phyloP scores from a whole-genome alignment of 2,797 vertebrate genomes.

The Rhinatrema bivittatum region DNA sequence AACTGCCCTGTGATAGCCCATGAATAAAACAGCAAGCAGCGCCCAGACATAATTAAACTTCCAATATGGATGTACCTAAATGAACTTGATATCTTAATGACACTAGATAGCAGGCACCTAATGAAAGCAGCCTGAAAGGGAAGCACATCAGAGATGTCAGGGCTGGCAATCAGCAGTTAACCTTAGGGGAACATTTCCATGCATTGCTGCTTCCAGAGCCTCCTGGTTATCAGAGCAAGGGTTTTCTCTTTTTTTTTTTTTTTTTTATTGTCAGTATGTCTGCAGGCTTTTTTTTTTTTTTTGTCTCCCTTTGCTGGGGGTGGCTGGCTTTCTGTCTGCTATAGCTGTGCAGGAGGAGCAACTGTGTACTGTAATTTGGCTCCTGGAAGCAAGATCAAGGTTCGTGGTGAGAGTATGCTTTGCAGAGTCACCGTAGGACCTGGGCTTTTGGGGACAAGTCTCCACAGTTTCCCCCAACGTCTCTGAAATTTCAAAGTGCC shows the following conservation, averaged over 20 bases:
- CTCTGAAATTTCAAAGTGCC: no score
- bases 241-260: background rate
- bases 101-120: conserved; percentile 35
- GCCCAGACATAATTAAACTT: conserved; percentile 63
- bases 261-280: no score
- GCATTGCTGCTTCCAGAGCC: background rate
- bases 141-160: conserved; percentile 22
- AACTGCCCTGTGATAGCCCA: conserved; percentile 48
- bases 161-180: background rate
- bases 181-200: fast-evolving
- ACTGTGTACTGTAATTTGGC: no score
- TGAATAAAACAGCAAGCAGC: conserved; percentile 54
- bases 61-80: conserved; percentile 56
- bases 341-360: no score
- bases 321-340: background rate
- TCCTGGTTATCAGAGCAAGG: background rate
- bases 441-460: no score
- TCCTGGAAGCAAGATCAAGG: no score
- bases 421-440: no score
- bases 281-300: fast-evolving
- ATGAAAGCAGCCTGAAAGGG: conserved; percentile 31
- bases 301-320: no score
- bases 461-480: no score
- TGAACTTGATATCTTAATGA: conserved; percentile 65
- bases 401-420: no score